Conservation (phyloP, 2,797 vertebrate species). For the Liasis olivaceus region DNA sequence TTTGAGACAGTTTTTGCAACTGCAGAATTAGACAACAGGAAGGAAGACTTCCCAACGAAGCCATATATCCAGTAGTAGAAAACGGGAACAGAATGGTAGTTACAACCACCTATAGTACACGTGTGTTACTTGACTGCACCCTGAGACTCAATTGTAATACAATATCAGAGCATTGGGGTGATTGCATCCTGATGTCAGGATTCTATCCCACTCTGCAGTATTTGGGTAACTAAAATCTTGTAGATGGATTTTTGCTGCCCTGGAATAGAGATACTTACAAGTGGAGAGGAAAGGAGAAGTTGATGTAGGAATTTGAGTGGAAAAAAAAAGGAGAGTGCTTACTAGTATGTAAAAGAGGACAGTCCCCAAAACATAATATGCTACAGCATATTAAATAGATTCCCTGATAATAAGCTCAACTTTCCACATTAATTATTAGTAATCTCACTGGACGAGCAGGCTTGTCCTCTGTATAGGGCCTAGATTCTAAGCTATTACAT, state of each 20-base stretch:
- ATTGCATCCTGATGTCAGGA: background rate
- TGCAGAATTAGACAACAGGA: background rate
- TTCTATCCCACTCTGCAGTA: background rate
- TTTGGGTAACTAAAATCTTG: background rate
- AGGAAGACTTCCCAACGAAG: background rate
- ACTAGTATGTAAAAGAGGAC: background rate
- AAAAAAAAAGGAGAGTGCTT: background rate
- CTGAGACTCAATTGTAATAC: background rate
- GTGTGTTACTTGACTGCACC: background rate
- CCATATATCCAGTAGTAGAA: background rate
- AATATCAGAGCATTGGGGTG: background rate
- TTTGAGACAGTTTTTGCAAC: background rate
- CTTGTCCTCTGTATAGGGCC: constrained; percentile 14
- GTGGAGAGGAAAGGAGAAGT: background rate
- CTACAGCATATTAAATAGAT: background rate
- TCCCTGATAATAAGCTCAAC: background rate
- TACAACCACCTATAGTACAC: background rate
- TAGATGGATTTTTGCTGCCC: background rate
- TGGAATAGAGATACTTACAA: background rate
- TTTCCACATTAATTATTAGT: background rate
- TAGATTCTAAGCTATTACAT: background rate
- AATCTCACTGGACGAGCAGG: background rate
- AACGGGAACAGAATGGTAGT: background rate
- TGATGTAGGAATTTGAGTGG: background rate
- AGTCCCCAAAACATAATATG: background rate